A percentile compares a stretch with the other conserved stretches of the same genome.
These are phyloP conservation scores for Orestias chungarensis DNA, from an alignment of 2,797 vertebrate species.

Conservation along the genomic window DNA sequence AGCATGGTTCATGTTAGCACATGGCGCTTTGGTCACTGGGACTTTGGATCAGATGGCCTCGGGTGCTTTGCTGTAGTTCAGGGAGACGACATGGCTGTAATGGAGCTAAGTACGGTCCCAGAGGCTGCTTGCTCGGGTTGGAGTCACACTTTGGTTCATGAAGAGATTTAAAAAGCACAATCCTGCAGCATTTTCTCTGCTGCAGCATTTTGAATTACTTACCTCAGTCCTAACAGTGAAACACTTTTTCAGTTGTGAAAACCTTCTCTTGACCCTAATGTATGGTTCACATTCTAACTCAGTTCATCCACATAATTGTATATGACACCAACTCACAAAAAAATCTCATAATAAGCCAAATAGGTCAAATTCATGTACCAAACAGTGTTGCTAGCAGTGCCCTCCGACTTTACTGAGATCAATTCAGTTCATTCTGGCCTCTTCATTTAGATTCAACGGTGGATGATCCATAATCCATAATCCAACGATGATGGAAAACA, in stretches of 20 bases:
- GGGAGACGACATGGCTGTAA: conserved; percentile 32
- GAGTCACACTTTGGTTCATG: not conserved
- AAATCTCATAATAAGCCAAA: not conserved
- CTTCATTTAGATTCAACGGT: no score
- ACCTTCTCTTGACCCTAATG: not conserved
- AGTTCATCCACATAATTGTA: not conserved
- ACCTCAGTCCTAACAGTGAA: not conserved
- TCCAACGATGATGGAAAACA: no score
- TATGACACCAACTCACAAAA: not conserved
- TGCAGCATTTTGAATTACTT: not conserved
- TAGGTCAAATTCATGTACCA: not conserved
- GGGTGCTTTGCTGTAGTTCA: conserved; percentile 29
- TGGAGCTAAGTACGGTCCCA: conserved; percentile 13
- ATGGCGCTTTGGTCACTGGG: conserved; percentile 41
- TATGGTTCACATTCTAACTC: not conserved
- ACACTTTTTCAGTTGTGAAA: not conserved
- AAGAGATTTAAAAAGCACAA: not conserved
- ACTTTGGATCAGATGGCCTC: conserved; percentile 30
- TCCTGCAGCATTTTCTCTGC: not conserved
- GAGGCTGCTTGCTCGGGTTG: not conserved
- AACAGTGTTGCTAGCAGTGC: not conserved
- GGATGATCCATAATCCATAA: no score
- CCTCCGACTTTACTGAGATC: no score
- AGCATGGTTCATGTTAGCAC: conserved; percentile 29
- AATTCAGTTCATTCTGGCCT: no score